Base-by-base conservation (phyloP, 2,888 invertebrate species). In the Muscina levida region DNA sequence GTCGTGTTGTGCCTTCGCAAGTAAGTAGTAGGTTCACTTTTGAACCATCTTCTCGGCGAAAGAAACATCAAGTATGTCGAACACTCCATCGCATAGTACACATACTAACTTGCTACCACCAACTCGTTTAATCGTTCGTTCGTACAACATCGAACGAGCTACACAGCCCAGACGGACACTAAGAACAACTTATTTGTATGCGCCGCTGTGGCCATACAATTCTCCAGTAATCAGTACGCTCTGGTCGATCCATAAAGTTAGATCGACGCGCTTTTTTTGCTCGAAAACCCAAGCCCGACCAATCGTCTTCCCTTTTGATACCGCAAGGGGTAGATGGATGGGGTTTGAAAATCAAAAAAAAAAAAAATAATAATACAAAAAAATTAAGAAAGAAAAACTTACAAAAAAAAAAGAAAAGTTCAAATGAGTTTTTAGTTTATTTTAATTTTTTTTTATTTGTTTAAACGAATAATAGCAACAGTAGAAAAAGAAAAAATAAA, bases 1-100 rank as follows among this genome's bases (percentile, higher is more conserved):
- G 90, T 90, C 87, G 88, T 87, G 87, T 89, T 89, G 87, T 88
- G 89, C 87, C 90, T 88, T 88, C 87, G 86, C 87, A 87, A 89
- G 90, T 90, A 88, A 88, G 89, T 90, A 88, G 89, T 89, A 85
- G 89, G 85, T 87, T 88, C 87, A 84, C 79, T 85, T 80, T 56
- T 74, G 77, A 37, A 48, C 65, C 72, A 72, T 65, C 37, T 62
- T 37, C 62, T 39, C 57, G 31, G 53, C 10, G 37, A 57, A 26
- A 11, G 11, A 46, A 37, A 57, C 31, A 72, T 31, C 39, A 31
- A 48, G 53, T 31, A 31, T 31, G 31, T 31, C 8, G 31, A 5
- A 8, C 8, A 31, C n/a, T n/a, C n/a, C n/a, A n/a, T n/a, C n/a
- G n/a, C n/a, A n/a, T 31, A 31, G 31, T 31, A 31, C 31, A 31